A percentile compares a stretch with the other conserved stretches of the same genome.
phyloP scores from a whole-genome alignment of 2,113 vertebrate genomes.

The Recurvirostra avosetta region DNA sequence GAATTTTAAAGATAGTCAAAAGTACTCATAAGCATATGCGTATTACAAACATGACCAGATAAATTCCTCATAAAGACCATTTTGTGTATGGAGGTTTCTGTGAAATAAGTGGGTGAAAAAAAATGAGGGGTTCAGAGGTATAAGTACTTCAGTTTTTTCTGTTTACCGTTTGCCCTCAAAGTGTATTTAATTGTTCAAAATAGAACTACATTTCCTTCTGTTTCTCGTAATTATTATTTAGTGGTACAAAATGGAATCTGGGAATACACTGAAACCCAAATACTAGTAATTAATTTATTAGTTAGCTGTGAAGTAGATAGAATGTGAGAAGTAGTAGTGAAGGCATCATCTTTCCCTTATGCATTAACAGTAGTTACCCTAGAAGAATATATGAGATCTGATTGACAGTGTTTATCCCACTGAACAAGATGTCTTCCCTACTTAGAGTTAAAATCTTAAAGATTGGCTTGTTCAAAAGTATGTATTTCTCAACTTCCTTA shows the following conservation, averaged over 20 bases:
- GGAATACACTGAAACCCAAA: neutral
- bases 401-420: neutral
- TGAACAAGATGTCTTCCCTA: neutral
- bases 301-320: neutral
- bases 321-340: neutral
- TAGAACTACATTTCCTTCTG: neutral
- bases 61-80: neutral
- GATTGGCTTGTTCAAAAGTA: neutral
- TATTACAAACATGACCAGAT: neutral
- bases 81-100: neutral
- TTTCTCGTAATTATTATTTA: neutral
- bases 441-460: neutral
- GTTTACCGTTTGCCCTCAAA: neutral
- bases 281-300: slow-evolving; percentile 19
- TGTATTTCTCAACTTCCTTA: neutral
- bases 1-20: neutral
- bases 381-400: neutral
- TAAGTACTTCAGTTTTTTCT: neutral
- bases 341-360: slow-evolving; percentile 7
- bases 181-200: neutral
- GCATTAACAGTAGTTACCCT: neutral
- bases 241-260: neutral
- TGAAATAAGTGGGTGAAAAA: neutral
- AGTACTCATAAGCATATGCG: neutral
- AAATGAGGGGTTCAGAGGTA: neutral